phyloP scores from a whole-genome alignment of 2,888 invertebrate genomes.

The Sphaerophoria taeniata region DNA sequence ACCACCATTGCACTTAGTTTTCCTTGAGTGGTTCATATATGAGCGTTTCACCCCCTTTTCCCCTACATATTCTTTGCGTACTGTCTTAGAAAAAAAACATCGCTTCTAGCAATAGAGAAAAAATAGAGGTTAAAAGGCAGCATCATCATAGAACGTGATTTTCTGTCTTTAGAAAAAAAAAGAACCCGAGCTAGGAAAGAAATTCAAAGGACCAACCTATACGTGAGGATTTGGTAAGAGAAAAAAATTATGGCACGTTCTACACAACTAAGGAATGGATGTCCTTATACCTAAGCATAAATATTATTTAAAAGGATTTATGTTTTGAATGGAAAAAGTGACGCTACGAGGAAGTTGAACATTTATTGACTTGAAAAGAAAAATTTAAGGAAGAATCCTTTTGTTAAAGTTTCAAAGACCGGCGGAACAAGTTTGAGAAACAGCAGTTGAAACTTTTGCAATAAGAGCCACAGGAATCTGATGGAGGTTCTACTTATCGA shows the following conservation, averaged over 20 bases:
- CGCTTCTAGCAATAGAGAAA: not conserved
- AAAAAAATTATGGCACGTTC: constrained; percentile 1
- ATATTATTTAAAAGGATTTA: not conserved
- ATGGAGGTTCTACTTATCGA: no score
- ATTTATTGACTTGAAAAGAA: not conserved
- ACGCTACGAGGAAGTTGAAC: not conserved
- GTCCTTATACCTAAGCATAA: not conserved
- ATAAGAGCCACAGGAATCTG: no score
- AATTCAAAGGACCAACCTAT: not conserved
- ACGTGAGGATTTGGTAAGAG: not conserved
- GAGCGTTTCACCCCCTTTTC: no score
- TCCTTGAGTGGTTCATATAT: not conserved
- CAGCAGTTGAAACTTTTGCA: no score
- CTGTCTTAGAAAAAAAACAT: not conserved
- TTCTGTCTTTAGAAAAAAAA: constrained; percentile 1
- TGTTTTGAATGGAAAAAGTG: not conserved
- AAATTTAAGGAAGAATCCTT: not conserved
- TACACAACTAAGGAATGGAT: not conserved
- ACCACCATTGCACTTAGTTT: constrained; percentile 11
- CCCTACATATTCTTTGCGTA: not conserved
- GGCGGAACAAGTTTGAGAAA: no score
- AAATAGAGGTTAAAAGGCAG: constrained; percentile 6
- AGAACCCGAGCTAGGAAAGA: not conserved
- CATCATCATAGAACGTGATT: constrained; percentile 20
- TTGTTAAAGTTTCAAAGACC: no score